A percentile compares a stretch with the other conserved stretches of the same genome.
Conservation (phyloP, 2,113 vertebrate species). For the Otus sunia region DNA sequence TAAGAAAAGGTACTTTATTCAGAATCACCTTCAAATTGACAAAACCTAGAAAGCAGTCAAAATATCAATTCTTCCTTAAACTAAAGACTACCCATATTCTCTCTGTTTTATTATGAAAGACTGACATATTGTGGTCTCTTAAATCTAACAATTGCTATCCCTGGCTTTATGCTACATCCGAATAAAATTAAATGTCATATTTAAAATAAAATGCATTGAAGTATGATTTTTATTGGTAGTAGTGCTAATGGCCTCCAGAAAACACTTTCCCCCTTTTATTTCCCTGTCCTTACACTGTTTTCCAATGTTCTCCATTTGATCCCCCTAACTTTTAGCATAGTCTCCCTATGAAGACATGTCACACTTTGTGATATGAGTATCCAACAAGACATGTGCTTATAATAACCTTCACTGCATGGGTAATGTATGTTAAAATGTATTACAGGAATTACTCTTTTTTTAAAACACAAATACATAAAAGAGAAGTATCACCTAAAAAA, state of each 20-base stretch:
- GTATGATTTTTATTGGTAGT: background rate
- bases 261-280: background rate
- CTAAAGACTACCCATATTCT: background rate
- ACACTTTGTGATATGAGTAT: background rate
- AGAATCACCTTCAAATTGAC: background rate
- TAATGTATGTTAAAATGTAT: background rate
- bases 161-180: background rate
- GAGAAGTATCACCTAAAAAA: background rate
- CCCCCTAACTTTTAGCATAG: background rate
- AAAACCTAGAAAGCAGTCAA: background rate
- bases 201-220: background rate
- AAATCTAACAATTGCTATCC: background rate
- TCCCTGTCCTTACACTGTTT: background rate
- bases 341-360: background rate
- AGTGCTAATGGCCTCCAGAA: background rate
- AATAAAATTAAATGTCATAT: background rate
- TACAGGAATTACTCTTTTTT: background rate
- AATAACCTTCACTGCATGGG: background rate
- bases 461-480: background rate
- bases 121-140: background rate
- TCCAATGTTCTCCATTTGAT: background rate
- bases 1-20: background rate
- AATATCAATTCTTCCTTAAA: background rate
- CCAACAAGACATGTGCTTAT: background rate
- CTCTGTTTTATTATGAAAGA: background rate